Evolutionary conservation across 1,140 invertebrate species (phyloP).

Genomic region (Leucophenga varia): DNA sequence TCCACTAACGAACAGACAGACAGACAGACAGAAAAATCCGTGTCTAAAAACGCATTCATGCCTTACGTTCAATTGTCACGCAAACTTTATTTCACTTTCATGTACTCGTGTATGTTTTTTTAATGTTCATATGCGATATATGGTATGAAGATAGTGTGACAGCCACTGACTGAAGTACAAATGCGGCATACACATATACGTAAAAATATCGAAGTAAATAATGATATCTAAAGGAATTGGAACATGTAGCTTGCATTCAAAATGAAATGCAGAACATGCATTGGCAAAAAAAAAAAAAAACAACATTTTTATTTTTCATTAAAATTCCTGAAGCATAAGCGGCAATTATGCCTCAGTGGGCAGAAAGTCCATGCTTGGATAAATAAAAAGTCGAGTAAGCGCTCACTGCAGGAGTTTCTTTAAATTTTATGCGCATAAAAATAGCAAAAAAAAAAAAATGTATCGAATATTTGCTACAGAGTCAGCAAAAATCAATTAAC

Average conservation of each 20-base stretch:
- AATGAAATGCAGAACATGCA: slow-evolving; percentile 25
- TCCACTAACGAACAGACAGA: no score
- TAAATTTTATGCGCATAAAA: no score
- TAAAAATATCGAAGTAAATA: slow-evolving; percentile 13
- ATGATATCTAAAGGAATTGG: slow-evolving; percentile 52
- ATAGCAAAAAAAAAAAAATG: no score
- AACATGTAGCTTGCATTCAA: slow-evolving; percentile 43
- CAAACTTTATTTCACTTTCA: slow-evolving; percentile 27
- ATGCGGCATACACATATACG: neutral
- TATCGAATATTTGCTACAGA: no score
- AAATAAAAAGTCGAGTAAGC: no score
- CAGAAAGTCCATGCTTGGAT: no score
- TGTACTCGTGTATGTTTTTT: no score
- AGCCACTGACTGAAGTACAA: slow-evolving; percentile 23
- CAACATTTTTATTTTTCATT: slow-evolving; percentile 22
- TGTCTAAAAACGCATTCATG: slow-evolving; percentile 29
- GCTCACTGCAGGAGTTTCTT: no score
- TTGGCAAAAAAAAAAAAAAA: slow-evolving; percentile 13
- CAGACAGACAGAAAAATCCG: no score
- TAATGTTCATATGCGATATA: no score
- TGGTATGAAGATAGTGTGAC: no score
- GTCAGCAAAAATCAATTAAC: no score
- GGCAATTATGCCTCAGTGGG: slow-evolving; percentile 39
- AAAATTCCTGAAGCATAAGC: slow-evolving; percentile 27
- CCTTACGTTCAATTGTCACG: slow-evolving; percentile 44